A percentile compares a stretch with the other conserved stretches of the same genome.
Evolutionary conservation across 2,113 vertebrate species (phyloP).

Genomic region (Centropristis striata): DNA sequence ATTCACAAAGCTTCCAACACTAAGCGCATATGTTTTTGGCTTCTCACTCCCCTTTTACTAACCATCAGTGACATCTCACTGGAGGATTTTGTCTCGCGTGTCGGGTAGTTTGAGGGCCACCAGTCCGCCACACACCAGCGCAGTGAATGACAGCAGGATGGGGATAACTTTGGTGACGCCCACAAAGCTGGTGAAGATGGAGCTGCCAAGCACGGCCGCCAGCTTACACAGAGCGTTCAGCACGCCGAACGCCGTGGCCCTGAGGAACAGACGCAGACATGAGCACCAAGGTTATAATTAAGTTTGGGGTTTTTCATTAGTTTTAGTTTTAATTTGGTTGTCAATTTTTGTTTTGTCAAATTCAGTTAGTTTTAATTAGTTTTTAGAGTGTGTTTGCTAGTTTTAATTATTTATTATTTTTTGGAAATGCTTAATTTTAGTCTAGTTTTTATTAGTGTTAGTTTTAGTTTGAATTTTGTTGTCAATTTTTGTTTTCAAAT

Average conservation of each 20-base stretch:
- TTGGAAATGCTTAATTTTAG: no score
- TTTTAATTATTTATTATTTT: no score
- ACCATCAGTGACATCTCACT: conserved; percentile 77
- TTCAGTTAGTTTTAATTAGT: no score
- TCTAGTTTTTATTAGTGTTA: no score
- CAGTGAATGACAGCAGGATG: conserved; percentile 92
- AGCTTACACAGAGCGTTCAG: conserved; percentile 95
- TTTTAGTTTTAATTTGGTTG: no score
- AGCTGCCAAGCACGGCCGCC: conserved; percentile 93
- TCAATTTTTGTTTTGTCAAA: no score
- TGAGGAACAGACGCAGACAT: conserved; percentile 68
- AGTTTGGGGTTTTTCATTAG: no score
- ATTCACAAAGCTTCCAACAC: conserved; percentile 30
- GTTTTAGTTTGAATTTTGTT: no score
- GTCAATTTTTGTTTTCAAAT: no score
- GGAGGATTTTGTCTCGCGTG: conserved; percentile 95
- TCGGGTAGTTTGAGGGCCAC: conserved; percentile 94
- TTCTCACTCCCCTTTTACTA: background rate
- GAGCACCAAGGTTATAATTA: no score
- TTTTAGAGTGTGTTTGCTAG: no score
- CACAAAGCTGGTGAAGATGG: conserved; percentile 94
- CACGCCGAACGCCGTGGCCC: conserved; percentile 96
- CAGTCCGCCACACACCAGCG: conserved; percentile 92
- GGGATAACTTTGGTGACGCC: conserved; percentile 93
- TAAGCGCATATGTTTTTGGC: background rate